A percentile compares a stretch with the other conserved stretches of the same genome.
These are phyloP conservation scores for Allacma fusca DNA, from an alignment of 2,888 invertebrate genomes.

Conservation along the genomic window DNA sequence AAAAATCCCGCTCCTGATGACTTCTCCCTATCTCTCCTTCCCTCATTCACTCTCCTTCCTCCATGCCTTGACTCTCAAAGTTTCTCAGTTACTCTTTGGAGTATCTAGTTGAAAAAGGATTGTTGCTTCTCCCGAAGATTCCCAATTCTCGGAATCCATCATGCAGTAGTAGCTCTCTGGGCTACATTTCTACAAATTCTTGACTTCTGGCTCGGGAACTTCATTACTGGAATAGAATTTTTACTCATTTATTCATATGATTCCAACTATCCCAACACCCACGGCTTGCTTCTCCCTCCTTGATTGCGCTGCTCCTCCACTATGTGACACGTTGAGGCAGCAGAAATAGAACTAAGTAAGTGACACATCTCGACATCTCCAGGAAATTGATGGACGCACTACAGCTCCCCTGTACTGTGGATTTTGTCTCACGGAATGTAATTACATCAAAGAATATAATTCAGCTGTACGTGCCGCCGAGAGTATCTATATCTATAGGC, in stretches of 20 bases:
- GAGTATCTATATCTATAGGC: no score
- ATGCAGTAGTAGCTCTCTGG: no score
- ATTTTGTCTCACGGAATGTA: no score
- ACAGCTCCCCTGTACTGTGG: not conserved
- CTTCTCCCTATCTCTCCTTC: conserved; percentile 7
- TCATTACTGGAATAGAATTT: no score
- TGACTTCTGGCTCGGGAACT: no score
- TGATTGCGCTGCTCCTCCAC: not conserved
- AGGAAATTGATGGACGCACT: conserved; percentile 9
- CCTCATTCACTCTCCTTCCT: not conserved
- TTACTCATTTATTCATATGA: conserved; percentile 7
- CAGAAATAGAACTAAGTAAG: not conserved
- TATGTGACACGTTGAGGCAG: not conserved
- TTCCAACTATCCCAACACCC: not conserved
- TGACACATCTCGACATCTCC: not conserved
- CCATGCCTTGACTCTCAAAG: not conserved
- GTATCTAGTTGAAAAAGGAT: not conserved
- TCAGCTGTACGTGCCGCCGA: no score
- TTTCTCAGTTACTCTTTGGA: not conserved
- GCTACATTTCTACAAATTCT: no score
- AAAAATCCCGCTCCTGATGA: conserved; percentile 16
- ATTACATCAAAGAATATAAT: no score
- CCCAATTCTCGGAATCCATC: no score
- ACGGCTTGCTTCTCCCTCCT: not conserved
- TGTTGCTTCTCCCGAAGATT: no score